Evolutionary conservation across 2,888 invertebrate species (phyloP), one percentile per base, ranked within the genome.

Genomic region (Drosophila mayaguana): DNA sequence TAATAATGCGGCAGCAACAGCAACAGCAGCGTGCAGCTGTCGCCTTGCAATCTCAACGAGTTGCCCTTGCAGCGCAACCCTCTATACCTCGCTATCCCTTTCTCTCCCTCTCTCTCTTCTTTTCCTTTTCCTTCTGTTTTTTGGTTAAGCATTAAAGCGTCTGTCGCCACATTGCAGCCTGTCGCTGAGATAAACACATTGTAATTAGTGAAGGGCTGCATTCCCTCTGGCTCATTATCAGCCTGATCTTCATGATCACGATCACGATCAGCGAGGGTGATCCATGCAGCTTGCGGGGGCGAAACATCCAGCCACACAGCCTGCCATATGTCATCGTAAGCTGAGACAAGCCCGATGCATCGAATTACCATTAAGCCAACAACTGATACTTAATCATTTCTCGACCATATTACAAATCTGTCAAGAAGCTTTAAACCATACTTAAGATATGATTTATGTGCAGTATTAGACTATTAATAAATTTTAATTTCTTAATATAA

Each of bases 311-410:
- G 2, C 48, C 28, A 18, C 36, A 48, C 71, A 54, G 60, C 22
- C 60, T 55, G 69, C 89, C 85, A 85, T 85, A 89, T 85, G 85
- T 80, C 89, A 71, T 60, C 43, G 88, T 89, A 89, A 86, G 79
- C 89, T 73, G 86, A 86, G 88, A 67, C 88, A 55, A 56, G 43
- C 18, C n/a, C 14, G 22, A 42, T 53, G 84, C 84, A 84, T 84
- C 78, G 88, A 70, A 87, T 84, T 84, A 84, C 83, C 68, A 67
- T 55, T 48, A 69, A 80, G 69, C 67, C 53, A 55, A 55, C 68
- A 63, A 22, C 51, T 48, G 45, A 56, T 51, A 34, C 45, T 25
- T 54, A 59, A 61, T 51, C 46, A 53, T 69, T 71, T 28, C 40
- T 32, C 40, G n/a, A 25, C 28, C 56, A 54, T 63, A 16, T 57